A percentile compares a stretch with the other conserved stretches of the same genome.
Conservation (phyloP, 1,140 invertebrate species). For the Olivierus martensii region DNA sequence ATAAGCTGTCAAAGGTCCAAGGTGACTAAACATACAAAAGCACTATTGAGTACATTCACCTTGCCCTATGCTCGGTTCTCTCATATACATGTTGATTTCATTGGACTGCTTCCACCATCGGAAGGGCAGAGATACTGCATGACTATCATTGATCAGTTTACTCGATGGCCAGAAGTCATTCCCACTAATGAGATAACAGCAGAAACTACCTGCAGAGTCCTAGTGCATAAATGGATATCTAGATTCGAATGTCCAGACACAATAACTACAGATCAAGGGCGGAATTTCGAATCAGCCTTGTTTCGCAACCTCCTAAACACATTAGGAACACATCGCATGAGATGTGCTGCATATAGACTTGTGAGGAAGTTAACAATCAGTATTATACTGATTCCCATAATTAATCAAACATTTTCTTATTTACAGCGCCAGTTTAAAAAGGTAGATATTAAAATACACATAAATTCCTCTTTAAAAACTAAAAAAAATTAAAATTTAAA, state of each 20-base stretch:
- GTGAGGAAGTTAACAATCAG: too few relatives aligned
- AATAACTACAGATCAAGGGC: conserved; percentile 31
- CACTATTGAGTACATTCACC: background rate
- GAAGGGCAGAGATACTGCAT: conserved; percentile 29
- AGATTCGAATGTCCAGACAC: conserved; percentile 21
- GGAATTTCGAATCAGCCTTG: conserved; percentile 30
- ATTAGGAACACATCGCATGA: too few relatives aligned
- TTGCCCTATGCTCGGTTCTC: conserved; percentile 20
- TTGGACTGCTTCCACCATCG: conserved; percentile 31
- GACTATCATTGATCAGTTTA: conserved; percentile 32
- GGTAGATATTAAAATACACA: too few relatives aligned
- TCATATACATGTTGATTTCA: conserved; percentile 36
- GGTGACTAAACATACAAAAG: conserved; percentile 1
- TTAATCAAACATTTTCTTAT: too few relatives aligned
- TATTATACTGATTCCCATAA: too few relatives aligned
- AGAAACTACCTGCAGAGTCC: conserved; percentile 24
- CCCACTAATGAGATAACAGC: conserved; percentile 28
- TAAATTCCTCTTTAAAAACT: too few relatives aligned
- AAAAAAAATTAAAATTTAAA: too few relatives aligned
- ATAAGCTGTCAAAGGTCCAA: conserved; percentile 9
- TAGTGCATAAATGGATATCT: conserved; percentile 28
- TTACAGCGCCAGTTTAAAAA: too few relatives aligned
- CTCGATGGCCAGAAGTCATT: conserved; percentile 31
- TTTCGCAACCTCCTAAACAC: too few relatives aligned
- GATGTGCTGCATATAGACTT: too few relatives aligned